Conservation (phyloP, 1,140 invertebrate genomes). For the Ectropis grisescens region DNA sequence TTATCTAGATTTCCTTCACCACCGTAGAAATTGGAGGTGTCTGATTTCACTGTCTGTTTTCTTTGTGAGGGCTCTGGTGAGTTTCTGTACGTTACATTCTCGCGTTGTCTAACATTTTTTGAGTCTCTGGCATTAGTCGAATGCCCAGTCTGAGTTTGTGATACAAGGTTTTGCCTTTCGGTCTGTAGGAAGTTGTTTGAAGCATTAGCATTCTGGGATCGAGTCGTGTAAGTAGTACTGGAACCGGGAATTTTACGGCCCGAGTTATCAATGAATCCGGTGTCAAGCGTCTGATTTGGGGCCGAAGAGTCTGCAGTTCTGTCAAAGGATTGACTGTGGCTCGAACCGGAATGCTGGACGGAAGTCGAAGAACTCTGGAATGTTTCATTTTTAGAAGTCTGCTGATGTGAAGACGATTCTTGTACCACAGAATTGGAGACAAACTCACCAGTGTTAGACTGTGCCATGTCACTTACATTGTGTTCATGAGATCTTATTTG, state of each 20-base stretch:
- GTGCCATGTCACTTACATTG: constrained; percentile 59
- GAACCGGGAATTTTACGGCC: constrained; percentile 16
- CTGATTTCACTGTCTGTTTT: constrained; percentile 34
- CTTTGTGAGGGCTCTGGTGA: constrained; percentile 30
- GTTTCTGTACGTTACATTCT: constrained; percentile 33
- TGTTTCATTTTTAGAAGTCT: constrained; percentile 54
- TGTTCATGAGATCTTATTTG: constrained; percentile 43
- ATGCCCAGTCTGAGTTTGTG: constrained; percentile 22
- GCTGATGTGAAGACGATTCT: constrained; percentile 54
- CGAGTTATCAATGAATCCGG: constrained; percentile 57
- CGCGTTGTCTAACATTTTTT: constrained; percentile 36
- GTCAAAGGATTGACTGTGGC: constrained; percentile 43
- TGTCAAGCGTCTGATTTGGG: constrained; percentile 16
- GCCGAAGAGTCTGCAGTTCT: constrained; percentile 27
- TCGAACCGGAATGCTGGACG: constrained; percentile 50
- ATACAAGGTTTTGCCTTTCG: constrained; percentile 45
- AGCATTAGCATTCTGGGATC: constrained; percentile 47
- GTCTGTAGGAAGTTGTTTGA: constrained; percentile 57
- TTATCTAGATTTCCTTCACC: constrained; percentile 46
- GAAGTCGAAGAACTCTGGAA: constrained; percentile 55
- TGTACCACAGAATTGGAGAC: constrained; percentile 47
- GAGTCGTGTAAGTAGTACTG: constrained; percentile 24
- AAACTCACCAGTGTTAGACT: constrained; percentile 54
- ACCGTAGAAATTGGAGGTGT: constrained; percentile 48
- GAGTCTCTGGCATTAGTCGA: constrained; percentile 13